phyloP scores from a whole-genome alignment of 2,113 vertebrate species.

The Malurus cyaneus region DNA sequence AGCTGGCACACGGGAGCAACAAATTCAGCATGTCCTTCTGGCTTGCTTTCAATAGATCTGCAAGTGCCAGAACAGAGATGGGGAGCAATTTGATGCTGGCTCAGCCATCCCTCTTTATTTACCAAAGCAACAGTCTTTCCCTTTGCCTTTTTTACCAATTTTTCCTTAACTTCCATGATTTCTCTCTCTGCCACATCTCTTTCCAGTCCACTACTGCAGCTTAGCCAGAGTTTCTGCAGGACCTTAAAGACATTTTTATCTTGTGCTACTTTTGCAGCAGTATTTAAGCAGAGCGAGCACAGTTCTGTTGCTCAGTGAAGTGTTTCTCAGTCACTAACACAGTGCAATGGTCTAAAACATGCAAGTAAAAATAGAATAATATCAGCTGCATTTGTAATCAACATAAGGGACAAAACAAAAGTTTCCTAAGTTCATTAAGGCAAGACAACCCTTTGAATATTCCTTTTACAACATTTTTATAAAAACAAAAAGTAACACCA shows the following conservation, averaged over 20 bases:
- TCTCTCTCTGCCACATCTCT: background rate
- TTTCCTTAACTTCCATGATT: background rate
- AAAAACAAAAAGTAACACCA: background rate
- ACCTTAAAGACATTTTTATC: background rate
- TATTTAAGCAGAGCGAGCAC: background rate
- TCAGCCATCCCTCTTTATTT: background rate
- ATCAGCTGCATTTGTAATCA: background rate
- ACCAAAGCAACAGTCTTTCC: background rate
- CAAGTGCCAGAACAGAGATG: slow-evolving; percentile 52
- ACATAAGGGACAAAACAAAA: background rate
- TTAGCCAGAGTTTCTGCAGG: background rate
- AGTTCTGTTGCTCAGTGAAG: background rate
- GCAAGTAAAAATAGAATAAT: background rate
- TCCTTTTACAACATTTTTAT: background rate
- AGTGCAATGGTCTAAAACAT: background rate
- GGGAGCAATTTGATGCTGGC: slow-evolving; percentile 42
- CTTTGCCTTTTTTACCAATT: background rate
- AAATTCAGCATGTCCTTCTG: slow-evolving; percentile 68
- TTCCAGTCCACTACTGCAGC: background rate
- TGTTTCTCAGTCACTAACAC: background rate
- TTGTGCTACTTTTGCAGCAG: background rate
- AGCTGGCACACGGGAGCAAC: slow-evolving; percentile 51
- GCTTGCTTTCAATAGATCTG: slow-evolving; percentile 39
- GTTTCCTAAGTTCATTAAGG: background rate
- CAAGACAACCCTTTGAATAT: background rate